phyloP scores from a whole-genome alignment of 2,797 vertebrate species.

The Euthynnus affinis region DNA sequence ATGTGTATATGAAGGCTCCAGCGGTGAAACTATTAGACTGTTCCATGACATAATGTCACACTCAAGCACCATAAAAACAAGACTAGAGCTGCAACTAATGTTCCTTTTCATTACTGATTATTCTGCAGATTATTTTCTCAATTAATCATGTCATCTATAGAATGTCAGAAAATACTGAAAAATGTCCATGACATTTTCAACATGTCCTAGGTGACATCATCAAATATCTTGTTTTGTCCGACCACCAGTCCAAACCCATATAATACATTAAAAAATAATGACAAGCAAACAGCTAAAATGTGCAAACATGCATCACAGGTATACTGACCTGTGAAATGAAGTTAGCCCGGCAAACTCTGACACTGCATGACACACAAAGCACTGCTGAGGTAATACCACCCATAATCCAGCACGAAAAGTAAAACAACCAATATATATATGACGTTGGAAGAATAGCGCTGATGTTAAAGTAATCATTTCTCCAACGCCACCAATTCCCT shows the following conservation, averaged over 20 bases:
- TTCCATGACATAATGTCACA: not conserved
- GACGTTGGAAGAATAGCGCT: constrained; percentile 36
- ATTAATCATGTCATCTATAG: too few species aligned
- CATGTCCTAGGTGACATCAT: too few species aligned
- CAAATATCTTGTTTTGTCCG: too few species aligned
- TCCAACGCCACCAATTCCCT: constrained; percentile 55
- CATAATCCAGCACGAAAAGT: not conserved
- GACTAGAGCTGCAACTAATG: not conserved
- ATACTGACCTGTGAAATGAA: too few species aligned
- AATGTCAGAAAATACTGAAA: too few species aligned
- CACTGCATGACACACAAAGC: not conserved
- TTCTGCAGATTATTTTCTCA: too few species aligned
- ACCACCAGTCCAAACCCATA: too few species aligned
- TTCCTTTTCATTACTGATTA: too few species aligned
- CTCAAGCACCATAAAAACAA: not conserved
- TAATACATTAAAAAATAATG: too few species aligned
- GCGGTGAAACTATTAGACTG: not conserved
- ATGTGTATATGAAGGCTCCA: constrained; percentile 25
- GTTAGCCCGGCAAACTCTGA: not conserved
- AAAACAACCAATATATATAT: constrained; percentile 22
- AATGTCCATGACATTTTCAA: too few species aligned
- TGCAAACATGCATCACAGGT: not conserved
- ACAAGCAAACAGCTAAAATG: not conserved
- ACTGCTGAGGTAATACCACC: constrained; percentile 6
- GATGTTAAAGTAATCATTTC: constrained; percentile 56